Evolutionary conservation across 2,797 vertebrate species (phyloP).

Genomic region (Todus mexicanus): DNA sequence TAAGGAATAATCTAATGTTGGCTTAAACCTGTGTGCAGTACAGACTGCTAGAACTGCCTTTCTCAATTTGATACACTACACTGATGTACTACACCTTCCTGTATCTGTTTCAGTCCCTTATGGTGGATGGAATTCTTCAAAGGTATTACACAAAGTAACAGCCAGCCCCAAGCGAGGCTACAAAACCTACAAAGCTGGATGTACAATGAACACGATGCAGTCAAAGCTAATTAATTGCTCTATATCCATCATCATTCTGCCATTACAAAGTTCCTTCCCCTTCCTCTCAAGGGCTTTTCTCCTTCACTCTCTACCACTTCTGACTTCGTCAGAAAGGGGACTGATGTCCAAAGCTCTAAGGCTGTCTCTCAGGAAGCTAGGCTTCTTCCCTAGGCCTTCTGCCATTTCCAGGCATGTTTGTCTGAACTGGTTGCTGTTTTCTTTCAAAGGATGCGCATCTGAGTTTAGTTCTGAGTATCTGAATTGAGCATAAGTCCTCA

Average conservation of each 20-base stretch:
- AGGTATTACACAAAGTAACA: conserved; percentile 29
- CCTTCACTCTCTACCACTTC: not conserved
- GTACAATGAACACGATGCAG: not conserved
- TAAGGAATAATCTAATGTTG: conserved; percentile 21
- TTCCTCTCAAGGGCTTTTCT: conserved; percentile 23
- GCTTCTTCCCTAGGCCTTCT: not conserved
- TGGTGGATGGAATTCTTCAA: conserved; percentile 33
- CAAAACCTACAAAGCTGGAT: not conserved
- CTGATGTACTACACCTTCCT: conserved; percentile 49
- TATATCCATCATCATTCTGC: conserved; percentile 40
- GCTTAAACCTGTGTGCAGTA: not conserved
- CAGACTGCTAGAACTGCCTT: conserved; percentile 44
- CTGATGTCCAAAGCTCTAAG: not conserved
- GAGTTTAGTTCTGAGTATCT: not conserved
- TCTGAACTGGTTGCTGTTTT: not conserved
- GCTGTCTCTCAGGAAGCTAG: not conserved
- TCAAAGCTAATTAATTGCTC: conserved; percentile 40
- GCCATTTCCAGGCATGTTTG: not conserved
- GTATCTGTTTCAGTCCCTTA: conserved; percentile 51
- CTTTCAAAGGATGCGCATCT: not conserved
- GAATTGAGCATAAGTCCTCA: not conserved
- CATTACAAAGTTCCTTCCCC: not conserved
- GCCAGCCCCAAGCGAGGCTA: conserved; percentile 23
- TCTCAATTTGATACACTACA: conserved; percentile 55
- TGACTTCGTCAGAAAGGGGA: not conserved